These are phyloP conservation scores for Seira sanloemensis DNA, from an alignment of 2,888 invertebrate species.

Conservation along the genomic window DNA sequence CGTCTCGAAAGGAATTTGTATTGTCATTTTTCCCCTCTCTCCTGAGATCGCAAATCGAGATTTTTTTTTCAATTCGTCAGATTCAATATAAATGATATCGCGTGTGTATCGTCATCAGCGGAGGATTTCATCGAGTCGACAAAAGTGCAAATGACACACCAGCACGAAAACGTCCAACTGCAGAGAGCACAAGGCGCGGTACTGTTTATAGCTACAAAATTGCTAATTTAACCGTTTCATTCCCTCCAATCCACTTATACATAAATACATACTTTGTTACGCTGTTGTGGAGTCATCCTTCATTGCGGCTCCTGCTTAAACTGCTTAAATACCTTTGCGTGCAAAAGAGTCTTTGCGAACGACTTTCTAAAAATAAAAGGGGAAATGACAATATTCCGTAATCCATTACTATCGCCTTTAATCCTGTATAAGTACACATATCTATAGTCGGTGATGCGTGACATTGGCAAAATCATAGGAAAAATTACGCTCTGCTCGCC, in stretches of 20 bases:
- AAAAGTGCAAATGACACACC: not conserved
- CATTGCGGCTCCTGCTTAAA: no score
- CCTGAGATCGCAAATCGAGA: not conserved
- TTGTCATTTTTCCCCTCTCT: not conserved
- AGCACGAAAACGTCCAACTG: not conserved
- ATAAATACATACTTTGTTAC: no score
- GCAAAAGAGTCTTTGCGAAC: not conserved
- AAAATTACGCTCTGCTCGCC: not conserved
- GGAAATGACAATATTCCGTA: constrained; percentile 20
- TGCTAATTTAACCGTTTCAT: constrained; percentile 4
- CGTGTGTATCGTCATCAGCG: no score
- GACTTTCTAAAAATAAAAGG: constrained; percentile 40
- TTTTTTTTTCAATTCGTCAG: not conserved
- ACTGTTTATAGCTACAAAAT: not conserved
- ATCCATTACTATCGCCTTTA: not conserved
- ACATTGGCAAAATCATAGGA: constrained; percentile 16
- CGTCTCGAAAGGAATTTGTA: not conserved
- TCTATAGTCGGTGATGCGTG: constrained; percentile 28
- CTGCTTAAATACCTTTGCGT: not conserved
- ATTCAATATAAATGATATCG: not conserved
- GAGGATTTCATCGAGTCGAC: not conserved
- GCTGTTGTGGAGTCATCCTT: constrained; percentile 18
- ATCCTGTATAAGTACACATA: not conserved
- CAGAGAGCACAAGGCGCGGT: not conserved
- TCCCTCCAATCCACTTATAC: no score